Evolutionary conservation across 30 jellyfish, hydroid and myxozoan genomes (phyloP).

Genomic region (Nemopilema nomurai): DNA sequence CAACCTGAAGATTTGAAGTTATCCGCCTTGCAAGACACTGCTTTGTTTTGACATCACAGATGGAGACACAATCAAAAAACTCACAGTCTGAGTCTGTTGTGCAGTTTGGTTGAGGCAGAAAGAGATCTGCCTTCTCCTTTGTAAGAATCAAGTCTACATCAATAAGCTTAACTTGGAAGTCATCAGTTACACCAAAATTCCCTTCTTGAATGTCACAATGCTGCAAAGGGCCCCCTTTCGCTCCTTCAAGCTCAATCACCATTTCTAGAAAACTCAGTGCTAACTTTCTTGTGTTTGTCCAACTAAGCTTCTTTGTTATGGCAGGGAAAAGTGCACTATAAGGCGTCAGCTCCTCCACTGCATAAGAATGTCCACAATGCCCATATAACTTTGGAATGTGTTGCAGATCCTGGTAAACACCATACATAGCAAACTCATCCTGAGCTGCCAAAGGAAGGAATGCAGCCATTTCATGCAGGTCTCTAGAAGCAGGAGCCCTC

Average conservation of each 20-base stretch:
- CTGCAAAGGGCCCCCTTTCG: conserved; percentile 77
- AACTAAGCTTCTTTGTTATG: conserved; percentile 32
- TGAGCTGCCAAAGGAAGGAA: conserved; percentile 61
- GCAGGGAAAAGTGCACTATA: conserved; percentile 64
- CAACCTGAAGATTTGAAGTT: conserved; percentile 89
- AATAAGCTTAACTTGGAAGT: conserved; percentile 70
- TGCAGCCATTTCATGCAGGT: conserved; percentile 20
- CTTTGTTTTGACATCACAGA: conserved; percentile 70
- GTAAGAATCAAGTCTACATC: conserved; percentile 89
- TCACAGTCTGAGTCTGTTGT: conserved; percentile 80
- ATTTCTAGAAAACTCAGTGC: conserved; percentile 80
- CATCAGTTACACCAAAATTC: conserved; percentile 87
- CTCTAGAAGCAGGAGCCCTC: conserved; percentile 14
- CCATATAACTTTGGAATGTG: conserved; percentile 87
- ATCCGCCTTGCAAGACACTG: conserved; percentile 72
- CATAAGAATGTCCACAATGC: conserved; percentile 89
- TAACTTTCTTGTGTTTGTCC: conserved; percentile 69
- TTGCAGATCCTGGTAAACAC: conserved; percentile 63
- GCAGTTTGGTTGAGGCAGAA: conserved; percentile 89
- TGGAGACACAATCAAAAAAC: conserved; percentile 88
- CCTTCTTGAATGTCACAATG: conserved; percentile 97
- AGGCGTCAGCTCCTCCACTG: conserved; percentile 73
- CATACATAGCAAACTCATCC: conserved; percentile 80
- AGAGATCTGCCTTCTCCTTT: conserved; percentile 54
- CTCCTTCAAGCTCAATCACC: conserved; percentile 62